Conservation (phyloP, 92 coral and sea anemone genomes). For the Siderastrea siderea region DNA sequence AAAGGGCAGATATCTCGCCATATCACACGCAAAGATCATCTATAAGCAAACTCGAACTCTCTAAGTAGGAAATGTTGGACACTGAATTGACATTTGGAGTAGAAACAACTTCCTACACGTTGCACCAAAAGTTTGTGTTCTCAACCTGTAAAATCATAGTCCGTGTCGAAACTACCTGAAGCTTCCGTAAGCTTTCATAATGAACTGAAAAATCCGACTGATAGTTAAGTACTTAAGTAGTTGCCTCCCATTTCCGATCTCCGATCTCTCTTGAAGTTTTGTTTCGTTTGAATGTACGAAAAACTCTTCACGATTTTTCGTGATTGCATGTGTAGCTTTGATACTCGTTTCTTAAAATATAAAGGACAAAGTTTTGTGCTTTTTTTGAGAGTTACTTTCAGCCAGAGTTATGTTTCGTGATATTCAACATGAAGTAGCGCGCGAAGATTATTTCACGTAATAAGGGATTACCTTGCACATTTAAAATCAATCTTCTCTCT, state of each 20-base stretch:
- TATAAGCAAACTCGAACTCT: neutral
- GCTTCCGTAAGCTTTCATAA: slow-evolving; percentile 2
- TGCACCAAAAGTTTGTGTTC: neutral
- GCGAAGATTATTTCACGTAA: neutral
- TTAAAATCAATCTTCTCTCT: slow-evolving; percentile 1
- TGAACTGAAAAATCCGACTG: neutral
- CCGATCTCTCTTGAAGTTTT: slow-evolving; percentile 28
- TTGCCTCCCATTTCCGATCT: slow-evolving; percentile 43
- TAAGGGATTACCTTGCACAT: slow-evolving; percentile 6
- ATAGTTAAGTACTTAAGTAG: slow-evolving; percentile 34
- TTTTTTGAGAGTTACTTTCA: neutral
- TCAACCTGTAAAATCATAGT: slow-evolving; percentile 3
- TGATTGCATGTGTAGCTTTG: neutral
- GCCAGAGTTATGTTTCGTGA: neutral
- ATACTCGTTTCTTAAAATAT: neutral
- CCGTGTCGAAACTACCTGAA: neutral
- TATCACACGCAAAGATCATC: slow-evolving; percentile 34
- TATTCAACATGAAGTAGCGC: neutral
- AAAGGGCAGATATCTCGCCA: slow-evolving; percentile 33
- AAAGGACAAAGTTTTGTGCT: neutral
- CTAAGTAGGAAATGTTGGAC: neutral
- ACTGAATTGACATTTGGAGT: neutral
- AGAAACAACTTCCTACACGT: neutral
- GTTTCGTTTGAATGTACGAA: slow-evolving; percentile 20
- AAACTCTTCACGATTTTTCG: neutral